Evolutionary conservation across 2,888 invertebrate genomes (phyloP).

Genomic region (Eupithecia subumbrata): DNA sequence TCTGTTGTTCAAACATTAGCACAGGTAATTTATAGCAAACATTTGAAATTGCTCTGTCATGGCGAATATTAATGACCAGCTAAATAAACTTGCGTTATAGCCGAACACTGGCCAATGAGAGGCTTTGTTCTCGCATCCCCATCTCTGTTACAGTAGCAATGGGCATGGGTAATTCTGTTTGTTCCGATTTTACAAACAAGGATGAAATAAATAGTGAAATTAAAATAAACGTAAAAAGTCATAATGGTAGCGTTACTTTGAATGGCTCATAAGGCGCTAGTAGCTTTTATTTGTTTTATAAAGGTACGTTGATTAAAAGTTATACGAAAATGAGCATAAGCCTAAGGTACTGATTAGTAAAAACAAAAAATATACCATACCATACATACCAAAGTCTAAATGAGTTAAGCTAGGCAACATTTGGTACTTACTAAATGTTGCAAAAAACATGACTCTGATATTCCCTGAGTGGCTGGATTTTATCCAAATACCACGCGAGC

Average conservation of each 20-base stretch:
- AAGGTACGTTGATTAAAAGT: no score
- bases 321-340: no score
- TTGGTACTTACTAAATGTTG: no score
- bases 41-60: conserved; percentile 67
- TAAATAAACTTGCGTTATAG: conserved; percentile 54
- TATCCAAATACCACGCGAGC: not conserved
- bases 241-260: not conserved
- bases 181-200: not conserved
- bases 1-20: conserved; percentile 57
- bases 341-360: no score
- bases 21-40: conserved; percentile 69
- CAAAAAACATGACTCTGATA: not conserved
- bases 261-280: not conserved
- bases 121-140: conserved; percentile 23
- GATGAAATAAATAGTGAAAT: not conserved
- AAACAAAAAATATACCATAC: no score
- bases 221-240: not conserved
- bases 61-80: conserved; percentile 66
- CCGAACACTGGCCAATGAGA: conserved; percentile 26
- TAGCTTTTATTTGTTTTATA: no score
- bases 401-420: not conserved
- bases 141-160: not conserved
- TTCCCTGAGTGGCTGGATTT: not conserved
- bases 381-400: not conserved
- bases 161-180: not conserved